Base-by-base conservation (phyloP, 1,140 invertebrate genomes). In the Frieseomelitta varia region DNA sequence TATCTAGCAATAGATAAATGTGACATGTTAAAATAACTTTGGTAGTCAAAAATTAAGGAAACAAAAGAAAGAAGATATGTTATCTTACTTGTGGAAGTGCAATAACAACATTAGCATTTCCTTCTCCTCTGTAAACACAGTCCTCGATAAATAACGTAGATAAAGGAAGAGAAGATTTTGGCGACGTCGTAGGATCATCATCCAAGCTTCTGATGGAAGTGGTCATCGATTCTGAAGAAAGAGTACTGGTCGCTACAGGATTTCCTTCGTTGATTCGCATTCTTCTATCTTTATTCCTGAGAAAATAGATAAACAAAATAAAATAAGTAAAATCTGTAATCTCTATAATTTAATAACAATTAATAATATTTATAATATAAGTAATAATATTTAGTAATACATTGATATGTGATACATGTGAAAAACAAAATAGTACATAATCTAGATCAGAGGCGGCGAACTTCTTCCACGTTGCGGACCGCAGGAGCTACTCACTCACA, bases 61-160 rank as follows among this genome's bases (percentile, higher is more conserved):
- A 47, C 39, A 47, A 47, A 30, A 30, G 27, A 11, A 53, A 68
- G 2, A 10, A 68, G 19, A 17, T 53, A 61, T 79, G 6, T 68
- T 11, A 21, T 91, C 92, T 94, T 87, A 95, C 95, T 73, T 91
- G 81, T 71, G 94, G 91, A 24, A 95, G 55, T 30, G 95, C 93
- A 56, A 95, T 79, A 15, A 95, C 95, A 47, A 95, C 85, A 85
- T 95, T 95, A 19, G 95, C 94, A 84, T 96, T 96, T 74, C 95
- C 95, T 86, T 95, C 95, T 47, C 95, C 95, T 75, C 92, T 91
- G 83, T 95, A 95, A 79, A 91, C 80, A 88, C 92, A 94, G 58
- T 86, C 82, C 34, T 91, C 80, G 47, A 91, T 63, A 11, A 69
- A 30, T 39, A 82, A 72, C 21, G 67, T 56, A 15, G 71, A 61